Evolutionary conservation across 2,113 vertebrate species (phyloP).

Genomic region (Cervus canadensis): DNA sequence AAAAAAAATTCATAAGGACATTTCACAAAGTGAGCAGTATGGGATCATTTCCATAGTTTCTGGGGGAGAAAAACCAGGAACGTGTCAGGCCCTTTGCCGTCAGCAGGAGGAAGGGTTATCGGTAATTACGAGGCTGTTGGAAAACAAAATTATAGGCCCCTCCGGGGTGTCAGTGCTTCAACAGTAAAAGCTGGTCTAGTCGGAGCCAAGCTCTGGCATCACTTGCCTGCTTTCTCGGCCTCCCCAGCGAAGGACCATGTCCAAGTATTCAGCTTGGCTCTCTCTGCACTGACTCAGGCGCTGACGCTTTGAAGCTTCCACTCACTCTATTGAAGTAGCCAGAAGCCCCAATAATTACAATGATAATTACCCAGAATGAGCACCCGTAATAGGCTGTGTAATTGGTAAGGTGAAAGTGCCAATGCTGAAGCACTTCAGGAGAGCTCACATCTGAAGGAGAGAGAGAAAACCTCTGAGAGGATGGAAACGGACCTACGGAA

Average conservation of each 20-base stretch:
- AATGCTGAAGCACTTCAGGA: neutral
- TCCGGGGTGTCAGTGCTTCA: neutral
- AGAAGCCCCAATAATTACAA: neutral
- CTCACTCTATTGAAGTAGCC: neutral
- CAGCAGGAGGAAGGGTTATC: neutral
- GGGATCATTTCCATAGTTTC: neutral
- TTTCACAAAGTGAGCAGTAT: neutral
- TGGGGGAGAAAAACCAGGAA: neutral
- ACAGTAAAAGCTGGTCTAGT: neutral
- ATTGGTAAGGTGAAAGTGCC: neutral
- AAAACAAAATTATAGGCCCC: neutral
- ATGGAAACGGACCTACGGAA: rapidly evolving
- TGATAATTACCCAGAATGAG: neutral
- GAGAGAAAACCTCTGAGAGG: neutral
- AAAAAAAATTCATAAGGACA: neutral
- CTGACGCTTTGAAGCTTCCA: neutral
- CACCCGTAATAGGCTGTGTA: neutral
- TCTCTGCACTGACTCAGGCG: neutral
- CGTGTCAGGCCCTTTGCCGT: neutral
- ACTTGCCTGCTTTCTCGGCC: neutral
- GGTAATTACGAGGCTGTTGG: neutral
- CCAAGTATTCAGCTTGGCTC: neutral
- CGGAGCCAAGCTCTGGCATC: neutral
- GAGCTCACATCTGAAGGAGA: neutral
- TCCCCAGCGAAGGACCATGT: neutral